Conservation (phyloP, 2,797 vertebrate genomes). For the Myripristis murdjan region DNA sequence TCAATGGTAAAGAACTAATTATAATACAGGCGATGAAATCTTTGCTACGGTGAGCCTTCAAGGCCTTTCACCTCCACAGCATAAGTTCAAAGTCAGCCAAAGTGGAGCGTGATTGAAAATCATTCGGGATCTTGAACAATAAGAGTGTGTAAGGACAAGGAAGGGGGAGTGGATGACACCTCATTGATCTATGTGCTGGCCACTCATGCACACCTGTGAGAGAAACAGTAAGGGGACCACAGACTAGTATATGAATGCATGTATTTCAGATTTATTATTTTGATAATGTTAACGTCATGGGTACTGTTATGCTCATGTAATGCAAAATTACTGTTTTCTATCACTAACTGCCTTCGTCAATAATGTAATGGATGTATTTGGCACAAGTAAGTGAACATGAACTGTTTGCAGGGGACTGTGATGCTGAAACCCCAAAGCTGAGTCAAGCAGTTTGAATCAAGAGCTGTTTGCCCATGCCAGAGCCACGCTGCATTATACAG, state of each 20-base stretch:
- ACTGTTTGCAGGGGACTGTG: conserved; percentile 41
- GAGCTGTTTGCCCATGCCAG: conserved; percentile 78
- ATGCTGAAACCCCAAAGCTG: conserved; percentile 58
- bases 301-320: conserved; percentile 28
- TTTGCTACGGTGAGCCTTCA: conserved; percentile 48
- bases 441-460: conserved; percentile 72
- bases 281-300: conserved; percentile 29
- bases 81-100: conserved; percentile 81
- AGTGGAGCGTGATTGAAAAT: conserved; percentile 77
- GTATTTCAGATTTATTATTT: conserved; percentile 44
- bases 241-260: conserved; percentile 31
- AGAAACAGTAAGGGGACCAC: conserved; percentile 27
- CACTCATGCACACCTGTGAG: conserved; percentile 44
- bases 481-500: conserved; percentile 82
- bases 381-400: conserved; percentile 51
- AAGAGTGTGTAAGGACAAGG: conserved; percentile 20
- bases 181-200: conserved; percentile 59
- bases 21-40: conserved; percentile 63
- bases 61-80: conserved; percentile 64
- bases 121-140: conserved; percentile 60
- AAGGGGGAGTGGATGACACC: conserved; percentile 30
- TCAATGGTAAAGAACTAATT: conserved; percentile 78
- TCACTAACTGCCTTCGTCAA: conserved; percentile 64
- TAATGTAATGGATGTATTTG: conserved; percentile 52
- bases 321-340: conserved; percentile 33